A percentile compares a stretch with the other conserved stretches of the same genome.
Evolutionary conservation across 2,113 vertebrate species (phyloP).

Genomic region (Indicator maculatus): DNA sequence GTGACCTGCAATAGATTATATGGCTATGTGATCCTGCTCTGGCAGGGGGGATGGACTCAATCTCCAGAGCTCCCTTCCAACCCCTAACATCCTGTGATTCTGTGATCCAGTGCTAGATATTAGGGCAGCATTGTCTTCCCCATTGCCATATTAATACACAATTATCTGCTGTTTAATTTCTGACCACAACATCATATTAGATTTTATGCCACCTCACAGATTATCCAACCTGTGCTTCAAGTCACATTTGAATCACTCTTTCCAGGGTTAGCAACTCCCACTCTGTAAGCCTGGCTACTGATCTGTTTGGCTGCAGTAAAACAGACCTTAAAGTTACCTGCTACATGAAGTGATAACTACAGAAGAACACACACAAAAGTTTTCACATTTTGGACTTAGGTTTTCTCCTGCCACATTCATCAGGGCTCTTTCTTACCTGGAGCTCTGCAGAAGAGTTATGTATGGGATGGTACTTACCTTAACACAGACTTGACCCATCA

Average conservation of each 20-base stretch:
- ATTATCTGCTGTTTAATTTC: background rate
- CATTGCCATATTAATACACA: background rate
- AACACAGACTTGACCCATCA: accelerated
- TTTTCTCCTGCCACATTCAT: background rate
- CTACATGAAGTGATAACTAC: background rate
- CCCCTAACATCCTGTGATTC: too few species aligned
- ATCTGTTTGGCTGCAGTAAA: background rate
- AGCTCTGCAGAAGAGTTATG: background rate
- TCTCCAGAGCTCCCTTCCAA: too few species aligned
- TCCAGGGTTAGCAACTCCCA: background rate
- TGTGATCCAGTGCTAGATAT: background rate
- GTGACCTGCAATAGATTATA: too few species aligned
- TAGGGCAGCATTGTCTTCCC: background rate
- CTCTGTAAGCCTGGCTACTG: background rate
- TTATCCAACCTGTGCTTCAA: background rate
- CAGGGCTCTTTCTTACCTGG: background rate
- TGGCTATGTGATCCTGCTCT: too few species aligned
- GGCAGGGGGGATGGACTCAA: too few species aligned
- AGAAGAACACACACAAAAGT: background rate
- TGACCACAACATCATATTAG: background rate
- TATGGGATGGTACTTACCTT: background rate
- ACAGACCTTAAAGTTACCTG: background rate
- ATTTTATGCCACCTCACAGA: background rate
- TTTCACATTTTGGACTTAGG: background rate
- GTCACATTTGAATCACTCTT: background rate